Percentiles rank a stretch among this genome's conserved stretches.
Conservation (phyloP, 2,113 vertebrate genomes). For the Nipponia nippon region DNA sequence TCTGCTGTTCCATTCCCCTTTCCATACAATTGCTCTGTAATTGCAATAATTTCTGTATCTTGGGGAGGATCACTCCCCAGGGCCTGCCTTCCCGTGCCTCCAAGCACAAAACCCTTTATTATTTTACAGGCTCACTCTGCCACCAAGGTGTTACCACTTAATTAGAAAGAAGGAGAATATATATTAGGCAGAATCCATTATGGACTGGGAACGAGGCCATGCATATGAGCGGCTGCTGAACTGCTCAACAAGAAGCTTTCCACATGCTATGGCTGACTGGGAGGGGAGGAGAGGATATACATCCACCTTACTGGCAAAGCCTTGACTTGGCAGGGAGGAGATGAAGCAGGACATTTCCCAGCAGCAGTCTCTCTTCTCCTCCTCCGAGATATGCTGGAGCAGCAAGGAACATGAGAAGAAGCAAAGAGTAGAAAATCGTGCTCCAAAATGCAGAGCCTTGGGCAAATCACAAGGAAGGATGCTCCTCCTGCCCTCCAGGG, state of each 20-base stretch:
- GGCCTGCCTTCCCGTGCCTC: constrained; percentile 21
- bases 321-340: neutral
- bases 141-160: constrained; percentile 37
- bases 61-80: constrained; percentile 20
- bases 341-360: neutral
- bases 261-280: neutral
- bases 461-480: neutral
- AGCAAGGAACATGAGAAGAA: neutral
- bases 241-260: neutral
- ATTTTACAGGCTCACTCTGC: constrained; percentile 28
- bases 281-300: neutral
- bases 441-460: neutral
- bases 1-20: constrained; percentile 3
- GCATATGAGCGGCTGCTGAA: neutral
- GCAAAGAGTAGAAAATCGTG: neutral
- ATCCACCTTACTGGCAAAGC: neutral
- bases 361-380: neutral
- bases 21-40: constrained; percentile 24
- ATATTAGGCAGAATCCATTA: neutral
- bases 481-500: neutral
- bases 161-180: constrained; percentile 33
- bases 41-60: constrained; percentile 44
- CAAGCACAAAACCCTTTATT: constrained; percentile 39
- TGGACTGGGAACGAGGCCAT: neutral
- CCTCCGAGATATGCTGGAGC: rapidly evolving